Evolutionary conservation across 2,113 vertebrate genomes (phyloP), one percentile per base, ranked within the genome.

Genomic region (Pungitius pungitius): DNA sequence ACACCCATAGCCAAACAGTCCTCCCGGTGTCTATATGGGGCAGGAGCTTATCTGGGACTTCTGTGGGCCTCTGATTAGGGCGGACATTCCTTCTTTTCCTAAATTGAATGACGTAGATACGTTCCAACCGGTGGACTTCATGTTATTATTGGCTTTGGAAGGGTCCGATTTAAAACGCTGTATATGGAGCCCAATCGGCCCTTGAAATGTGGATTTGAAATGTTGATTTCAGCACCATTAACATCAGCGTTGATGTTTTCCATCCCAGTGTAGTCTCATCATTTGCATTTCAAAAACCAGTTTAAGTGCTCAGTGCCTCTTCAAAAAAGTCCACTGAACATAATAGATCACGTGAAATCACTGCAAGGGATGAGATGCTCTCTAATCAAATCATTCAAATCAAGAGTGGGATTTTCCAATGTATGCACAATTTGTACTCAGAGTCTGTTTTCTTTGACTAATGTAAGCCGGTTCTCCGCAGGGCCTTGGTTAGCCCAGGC

Each of bases 371-470:
- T n/a, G 45, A 37, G 35, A 63, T 76, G 45, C 76, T 75, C 20
- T 73, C 60, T 35, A 33, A 35, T 73, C 54, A 76, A 75, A 71
- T 66, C 18, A 76, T 74, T 78, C 40, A 68, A 84, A 83, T 87
- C 63, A 80, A 67, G 47, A 77, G 58, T 27, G 69, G 68, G 61
- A 60, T 70, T 80, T 74, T 74, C 69, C 40, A 60, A 71, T 84
- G 42, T 81, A 85, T 81, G 80, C 83, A 81, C 76, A 87, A 84
- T 85, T 84, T 86, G 69, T 77, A 85, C 54, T 80, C 71, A 0
- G 17, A 71, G 62, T 82, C 58, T 85, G 84, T 84, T 90, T 88
- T 84, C 55, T 59, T 86, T 37, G 14, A 73, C 76, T 90, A 88
- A 85, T 85, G 71, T 83, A 73, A 80, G 71, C 82, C 43, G 83